Evolutionary conservation across 2,888 invertebrate species (phyloP).

Genomic region (Ophonus ardosiacus): DNA sequence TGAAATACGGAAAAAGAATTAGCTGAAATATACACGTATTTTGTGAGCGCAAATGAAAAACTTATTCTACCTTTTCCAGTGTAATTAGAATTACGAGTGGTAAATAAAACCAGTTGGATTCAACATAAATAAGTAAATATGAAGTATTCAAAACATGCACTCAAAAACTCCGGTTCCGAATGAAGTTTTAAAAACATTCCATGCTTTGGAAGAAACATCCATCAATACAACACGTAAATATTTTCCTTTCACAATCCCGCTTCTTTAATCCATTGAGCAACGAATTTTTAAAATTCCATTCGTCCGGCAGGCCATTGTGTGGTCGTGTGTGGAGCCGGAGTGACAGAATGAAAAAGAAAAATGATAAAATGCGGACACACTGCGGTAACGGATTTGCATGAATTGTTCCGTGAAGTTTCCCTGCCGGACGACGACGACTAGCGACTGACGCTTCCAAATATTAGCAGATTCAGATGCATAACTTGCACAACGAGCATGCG

Average conservation of each 20-base stretch:
- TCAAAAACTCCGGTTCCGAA: not conserved
- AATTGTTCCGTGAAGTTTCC: conserved; percentile 52
- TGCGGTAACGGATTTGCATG: conserved; percentile 56
- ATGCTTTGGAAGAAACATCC: conserved; percentile 12
- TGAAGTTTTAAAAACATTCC: not conserved
- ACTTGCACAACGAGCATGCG: not conserved
- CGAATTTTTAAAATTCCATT: conserved; percentile 33
- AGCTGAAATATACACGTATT: too few species aligned
- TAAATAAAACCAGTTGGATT: not conserved
- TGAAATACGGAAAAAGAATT: too few species aligned
- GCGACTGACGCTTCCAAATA: conserved; percentile 46
- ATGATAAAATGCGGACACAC: conserved; percentile 49
- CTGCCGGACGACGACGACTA: conserved; percentile 19
- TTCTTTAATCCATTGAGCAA: conserved; percentile 36
- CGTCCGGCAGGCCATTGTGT: conserved; percentile 19
- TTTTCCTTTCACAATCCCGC: conserved; percentile 41
- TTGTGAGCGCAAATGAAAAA: too few species aligned
- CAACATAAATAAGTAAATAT: not conserved
- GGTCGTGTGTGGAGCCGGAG: conserved; percentile 2
- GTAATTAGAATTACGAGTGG: not conserved
- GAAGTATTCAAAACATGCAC: not conserved
- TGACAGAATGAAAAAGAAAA: conserved; percentile 40
- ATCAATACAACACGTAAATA: conserved; percentile 35
- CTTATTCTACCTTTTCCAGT: not conserved
- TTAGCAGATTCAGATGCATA: conserved; percentile 9